phyloP scores from a whole-genome alignment of 2,888 invertebrate genomes.

The Molorchus minor region DNA sequence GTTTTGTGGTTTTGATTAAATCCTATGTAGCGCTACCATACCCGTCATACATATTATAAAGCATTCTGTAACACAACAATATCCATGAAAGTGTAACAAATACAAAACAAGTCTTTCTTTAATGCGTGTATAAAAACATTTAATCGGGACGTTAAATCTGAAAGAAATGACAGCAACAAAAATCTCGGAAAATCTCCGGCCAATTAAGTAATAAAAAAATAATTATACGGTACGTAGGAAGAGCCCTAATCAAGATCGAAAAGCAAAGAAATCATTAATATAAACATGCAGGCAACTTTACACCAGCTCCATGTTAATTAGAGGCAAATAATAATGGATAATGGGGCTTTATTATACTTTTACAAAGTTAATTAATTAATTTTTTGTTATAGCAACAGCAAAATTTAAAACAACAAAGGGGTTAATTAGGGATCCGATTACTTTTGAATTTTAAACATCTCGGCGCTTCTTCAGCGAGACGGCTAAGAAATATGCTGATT shows the following conservation, averaged over 20 bases:
- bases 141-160: too few relatives aligned
- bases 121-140: too few relatives aligned
- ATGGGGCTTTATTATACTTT: slow-evolving; percentile 26
- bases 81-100: too few relatives aligned
- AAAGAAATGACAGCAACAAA: too few relatives aligned
- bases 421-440: slow-evolving; percentile 46
- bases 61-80: too few relatives aligned
- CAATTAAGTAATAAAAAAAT: slow-evolving; percentile 16
- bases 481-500: slow-evolving; percentile 38
- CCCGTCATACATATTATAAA: too few relatives aligned
- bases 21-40: too few relatives aligned
- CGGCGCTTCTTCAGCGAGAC: slow-evolving; percentile 36
- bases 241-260: slow-evolving; percentile 8
- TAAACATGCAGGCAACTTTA: slow-evolving; percentile 22
- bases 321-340: slow-evolving; percentile 26
- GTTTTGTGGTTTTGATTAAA: too few relatives aligned
- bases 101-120: too few relatives aligned
- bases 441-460: slow-evolving; percentile 44
- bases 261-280: slow-evolving; percentile 22
- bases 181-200: neutral
- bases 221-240: slow-evolving; percentile 8
- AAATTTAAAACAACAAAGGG: slow-evolving; percentile 48
- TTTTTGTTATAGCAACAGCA: slow-evolving; percentile 45
- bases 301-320: slow-evolving; percentile 27
- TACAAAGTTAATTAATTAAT: slow-evolving; percentile 37